Evolutionary conservation across 2,113 vertebrate species (phyloP).

Genomic region (Kryptolebias marmoratus): DNA sequence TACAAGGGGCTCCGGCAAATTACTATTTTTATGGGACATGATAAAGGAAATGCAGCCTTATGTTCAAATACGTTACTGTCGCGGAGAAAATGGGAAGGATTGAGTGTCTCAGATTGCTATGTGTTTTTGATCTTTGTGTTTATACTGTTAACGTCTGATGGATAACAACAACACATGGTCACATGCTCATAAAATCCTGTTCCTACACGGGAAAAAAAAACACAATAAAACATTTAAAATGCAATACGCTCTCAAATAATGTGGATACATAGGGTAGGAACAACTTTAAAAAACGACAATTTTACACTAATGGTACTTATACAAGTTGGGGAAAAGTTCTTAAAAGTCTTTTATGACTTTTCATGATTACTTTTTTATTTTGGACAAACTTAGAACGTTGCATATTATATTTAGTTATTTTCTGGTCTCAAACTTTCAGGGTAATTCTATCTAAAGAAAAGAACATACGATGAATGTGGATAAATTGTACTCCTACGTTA

Average conservation of each 20-base stretch:
- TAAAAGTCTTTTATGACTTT: conserved; percentile 15
- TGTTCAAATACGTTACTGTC: conserved; percentile 91
- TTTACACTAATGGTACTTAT: conserved; percentile 10
- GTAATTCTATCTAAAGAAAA: background rate
- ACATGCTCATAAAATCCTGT: conserved; percentile 45
- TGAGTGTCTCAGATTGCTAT: conserved; percentile 60
- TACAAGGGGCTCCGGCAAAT: conserved; percentile 91
- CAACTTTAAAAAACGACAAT: background rate
- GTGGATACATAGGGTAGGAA: background rate
- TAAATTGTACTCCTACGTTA: background rate
- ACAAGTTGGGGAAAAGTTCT: conserved; percentile 19
- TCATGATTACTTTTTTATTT: conserved; percentile 7
- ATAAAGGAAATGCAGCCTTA: conserved; percentile 94
- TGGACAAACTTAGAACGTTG: conserved; percentile 8
- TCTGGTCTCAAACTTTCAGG: conserved; percentile 3
- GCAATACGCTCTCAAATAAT: conserved; percentile 33
- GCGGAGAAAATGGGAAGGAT: conserved; percentile 65
- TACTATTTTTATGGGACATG: conserved; percentile 95
- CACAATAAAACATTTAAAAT: conserved; percentile 49
- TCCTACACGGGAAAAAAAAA: conserved; percentile 61
- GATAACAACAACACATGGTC: conserved; percentile 43
- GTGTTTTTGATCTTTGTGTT: conserved; percentile 46
- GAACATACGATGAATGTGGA: background rate
- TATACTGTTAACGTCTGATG: conserved; percentile 32
- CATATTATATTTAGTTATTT: conserved; percentile 12